These are phyloP conservation scores for Eulemur albifrons DNA, from an alignment of 2,797 vertebrate species.

Conservation along the genomic window DNA sequence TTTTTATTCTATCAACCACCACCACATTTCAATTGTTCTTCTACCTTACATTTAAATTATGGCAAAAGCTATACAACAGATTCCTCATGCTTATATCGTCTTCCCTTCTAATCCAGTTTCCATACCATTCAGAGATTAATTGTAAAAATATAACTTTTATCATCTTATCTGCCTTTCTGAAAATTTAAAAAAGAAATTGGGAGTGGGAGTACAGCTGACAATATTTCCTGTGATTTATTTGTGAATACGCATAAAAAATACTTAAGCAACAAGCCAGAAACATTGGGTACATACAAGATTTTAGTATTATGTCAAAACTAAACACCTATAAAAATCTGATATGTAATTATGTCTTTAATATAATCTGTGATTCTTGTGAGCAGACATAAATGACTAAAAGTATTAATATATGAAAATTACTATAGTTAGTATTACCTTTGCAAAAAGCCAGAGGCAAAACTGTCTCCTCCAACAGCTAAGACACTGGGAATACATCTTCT, in stretches of 20 bases:
- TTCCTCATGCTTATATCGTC: not conserved
- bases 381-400: not conserved
- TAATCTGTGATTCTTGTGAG: not conserved
- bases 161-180: not conserved
- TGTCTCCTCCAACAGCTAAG: not conserved
- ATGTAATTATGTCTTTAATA: not conserved
- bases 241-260: not conserved
- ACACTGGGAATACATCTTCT: not conserved
- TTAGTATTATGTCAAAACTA: not conserved
- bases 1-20: not conserved
- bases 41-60: not conserved
- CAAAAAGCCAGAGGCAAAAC: not conserved
- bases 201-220: not conserved
- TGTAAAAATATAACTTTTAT: not conserved
- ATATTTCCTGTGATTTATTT: not conserved
- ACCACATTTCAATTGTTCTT: not conserved
- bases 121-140: not conserved
- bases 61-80: not conserved
- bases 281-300: not conserved
- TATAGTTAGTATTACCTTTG: not conserved
- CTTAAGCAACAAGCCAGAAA: not conserved
- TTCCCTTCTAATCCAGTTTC: not conserved
- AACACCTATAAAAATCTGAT: not conserved
- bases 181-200: not conserved
- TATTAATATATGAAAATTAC: not conserved